Base-by-base conservation (phyloP, 1,140 invertebrate genomes). In the Acromyrmex charruanus region DNA sequence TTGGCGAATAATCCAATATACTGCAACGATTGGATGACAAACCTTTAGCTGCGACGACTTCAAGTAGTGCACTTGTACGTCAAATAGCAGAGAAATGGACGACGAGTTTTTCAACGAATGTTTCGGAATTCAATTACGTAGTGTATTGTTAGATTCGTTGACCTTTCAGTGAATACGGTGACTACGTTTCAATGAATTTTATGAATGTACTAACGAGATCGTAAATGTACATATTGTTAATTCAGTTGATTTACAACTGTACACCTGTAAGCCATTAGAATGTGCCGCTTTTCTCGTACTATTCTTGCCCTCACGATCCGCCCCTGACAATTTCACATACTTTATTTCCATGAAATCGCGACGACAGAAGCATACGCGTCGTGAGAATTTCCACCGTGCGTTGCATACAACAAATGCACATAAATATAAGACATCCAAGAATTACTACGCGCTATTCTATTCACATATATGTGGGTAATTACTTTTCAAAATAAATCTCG, bases 121-220 rank as follows among this genome's bases (percentile, higher is more conserved):
- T 88, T 81, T 81, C 74, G 51, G 39, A 63, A 88, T 87, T 88
- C 58, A 71, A 86, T 88, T 44, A 81, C 87, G n/a, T 59, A 51
- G 9, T 10, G n/a, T 49, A 65, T 66, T 12, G 25, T 14, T 14
- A 49, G 58, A 77, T 65, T 79, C 59, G 77, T n/a, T 66, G 39
- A 79, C 59, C 77, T 79, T 66, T 53, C 51, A 39, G 25, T 14
- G 49, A 21, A 14, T 51, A 9, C 21, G 14, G 9, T 53, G 28
- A 68, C 49, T 18, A 63, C 12, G 51, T 75, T 68, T 53, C 63
- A 72, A 35, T 49, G 59, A 87, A 59, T 55, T 79, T 75, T 58
- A 44, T 79, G 12, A 12, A 28, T 49, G 16, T 55, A 58, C 71
- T 39, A 87, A 68, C 59, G 39, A 75, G 69, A 75, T 44, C 85